Percentiles rank a stretch among this genome's conserved stretches.
phyloP scores from a whole-genome alignment of 1,140 invertebrate genomes.

The Drosophila funebris region DNA sequence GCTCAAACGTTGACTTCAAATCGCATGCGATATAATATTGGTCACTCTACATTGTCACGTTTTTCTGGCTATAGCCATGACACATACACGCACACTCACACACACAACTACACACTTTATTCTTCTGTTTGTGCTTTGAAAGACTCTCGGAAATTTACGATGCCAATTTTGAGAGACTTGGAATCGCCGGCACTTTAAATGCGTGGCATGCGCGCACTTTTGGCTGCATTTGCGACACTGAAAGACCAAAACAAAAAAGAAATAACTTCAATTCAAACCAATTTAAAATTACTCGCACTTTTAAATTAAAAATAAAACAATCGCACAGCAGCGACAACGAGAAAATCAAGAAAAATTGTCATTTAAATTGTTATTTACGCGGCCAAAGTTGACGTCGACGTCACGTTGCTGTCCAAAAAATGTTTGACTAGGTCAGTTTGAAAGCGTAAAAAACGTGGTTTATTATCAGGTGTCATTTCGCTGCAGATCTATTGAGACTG shows the following conservation, averaged over 20 bases:
- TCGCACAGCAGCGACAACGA: not conserved
- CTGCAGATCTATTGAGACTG: constrained; percentile 45
- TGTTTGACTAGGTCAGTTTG: constrained; percentile 49
- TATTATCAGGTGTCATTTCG: constrained; percentile 42
- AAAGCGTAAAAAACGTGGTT: constrained; percentile 24
- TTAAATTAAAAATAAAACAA: constrained; percentile 55
- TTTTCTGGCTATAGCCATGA: constrained; percentile 52
- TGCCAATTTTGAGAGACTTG: constrained; percentile 30
- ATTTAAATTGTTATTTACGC: constrained; percentile 77
- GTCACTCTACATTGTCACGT: constrained; percentile 65
- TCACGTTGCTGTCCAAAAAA: constrained; percentile 2
- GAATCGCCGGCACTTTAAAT: constrained; percentile 57
- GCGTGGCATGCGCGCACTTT: constrained; percentile 67
- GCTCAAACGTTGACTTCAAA: not conserved
- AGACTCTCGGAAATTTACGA: constrained; percentile 57
- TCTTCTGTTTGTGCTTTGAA: constrained; percentile 18
- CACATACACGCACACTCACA: constrained; percentile 16
- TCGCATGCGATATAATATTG: constrained; percentile 5
- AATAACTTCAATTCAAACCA: constrained; percentile 32
- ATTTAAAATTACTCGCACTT: constrained; percentile 75
- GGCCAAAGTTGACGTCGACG: constrained; percentile 28
- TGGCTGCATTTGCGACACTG: constrained; percentile 71
- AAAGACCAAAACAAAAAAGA: constrained; percentile 41
- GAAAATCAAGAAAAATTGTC: constrained; percentile 54
- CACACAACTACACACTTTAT: too few relatives aligned